Base-by-base conservation (phyloP, 2,888 invertebrate genomes). In the Acanthosoma haemorrhoidale region DNA sequence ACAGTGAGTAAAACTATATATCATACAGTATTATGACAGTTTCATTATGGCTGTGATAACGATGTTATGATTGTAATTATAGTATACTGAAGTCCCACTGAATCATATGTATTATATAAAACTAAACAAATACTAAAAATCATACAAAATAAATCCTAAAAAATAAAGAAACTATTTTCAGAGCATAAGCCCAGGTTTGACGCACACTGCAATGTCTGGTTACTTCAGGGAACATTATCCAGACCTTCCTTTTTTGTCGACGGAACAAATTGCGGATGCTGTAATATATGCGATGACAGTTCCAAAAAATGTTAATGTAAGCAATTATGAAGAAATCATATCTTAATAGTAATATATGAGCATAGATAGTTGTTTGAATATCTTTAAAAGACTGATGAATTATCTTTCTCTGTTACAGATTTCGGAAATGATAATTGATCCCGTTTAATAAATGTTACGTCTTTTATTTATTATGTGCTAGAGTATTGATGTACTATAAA, bases 181-280 rank as follows among this genome's bases (percentile, higher is more conserved):
- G 88, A 85, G 85, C 75, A 80, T 88, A 51, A 86, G 85, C 41
- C 88, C 88, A 0, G 88, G 87, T 13, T 77, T 85, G 75, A 86
- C 87, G 16, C 81, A 81, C 59, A 86, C 86, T 0, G 72, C 73
- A 59, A 71, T 71, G 71, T 25, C 63, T n/a, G 63, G 69, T 25
- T 36, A 34, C 3, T 21, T 58, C 18, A n/a, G 11, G 1, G 21
- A 34, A 11, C 32, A 58, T 13, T 63, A 69, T 43, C 31, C 69
- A 32, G 64, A 58, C 15, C 36, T 72, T 73, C 81, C 83, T 39
- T 77, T 79, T 67, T 80, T 87, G 4, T 79, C 83, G 60, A 77
- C 87, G 0, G 78, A 80, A 39, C 88, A 89, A 77, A 81, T 89
- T 9, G 86, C 87, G 0, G 82, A 86, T 71, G 84, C 87, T 2